Percentiles rank a stretch among this genome's conserved stretches.
Evolutionary conservation across 2,113 vertebrate species (phyloP).

Genomic region (Martes martes): DNA sequence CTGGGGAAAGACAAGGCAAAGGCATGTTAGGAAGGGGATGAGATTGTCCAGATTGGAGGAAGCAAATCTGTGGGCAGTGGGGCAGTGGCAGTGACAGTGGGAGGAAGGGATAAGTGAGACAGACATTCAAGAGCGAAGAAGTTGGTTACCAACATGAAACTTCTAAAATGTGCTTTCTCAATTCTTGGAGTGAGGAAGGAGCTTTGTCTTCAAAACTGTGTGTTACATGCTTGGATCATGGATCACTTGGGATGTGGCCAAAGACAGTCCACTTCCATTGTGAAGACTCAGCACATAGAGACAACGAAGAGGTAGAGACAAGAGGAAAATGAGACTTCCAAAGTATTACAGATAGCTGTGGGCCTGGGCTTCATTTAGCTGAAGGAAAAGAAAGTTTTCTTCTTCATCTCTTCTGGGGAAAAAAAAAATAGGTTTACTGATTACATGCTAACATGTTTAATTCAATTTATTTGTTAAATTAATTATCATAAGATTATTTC

Average conservation of each 20-base stretch:
- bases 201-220: background rate
- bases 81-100: too few relatives aligned
- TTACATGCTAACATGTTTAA: background rate
- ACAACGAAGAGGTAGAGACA: background rate
- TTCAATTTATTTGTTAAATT: background rate
- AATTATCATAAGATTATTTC: constrained; percentile 22
- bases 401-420: background rate
- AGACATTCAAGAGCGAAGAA: background rate
- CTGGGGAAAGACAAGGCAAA: background rate
- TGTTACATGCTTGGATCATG: background rate
- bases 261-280: background rate
- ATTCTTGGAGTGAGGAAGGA: background rate
- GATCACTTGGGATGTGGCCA: background rate
- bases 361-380: background rate
- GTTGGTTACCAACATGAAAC: background rate
- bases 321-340: background rate
- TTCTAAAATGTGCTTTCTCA: background rate
- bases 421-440: background rate
- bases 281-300: background rate
- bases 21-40: background rate
- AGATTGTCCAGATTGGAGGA: background rate
- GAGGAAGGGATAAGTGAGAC: background rate
- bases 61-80: background rate
- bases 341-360: background rate
- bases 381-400: constrained; percentile 37